Base-by-base conservation (phyloP, 2,113 vertebrate species). In the Anser cygnoides region DNA sequence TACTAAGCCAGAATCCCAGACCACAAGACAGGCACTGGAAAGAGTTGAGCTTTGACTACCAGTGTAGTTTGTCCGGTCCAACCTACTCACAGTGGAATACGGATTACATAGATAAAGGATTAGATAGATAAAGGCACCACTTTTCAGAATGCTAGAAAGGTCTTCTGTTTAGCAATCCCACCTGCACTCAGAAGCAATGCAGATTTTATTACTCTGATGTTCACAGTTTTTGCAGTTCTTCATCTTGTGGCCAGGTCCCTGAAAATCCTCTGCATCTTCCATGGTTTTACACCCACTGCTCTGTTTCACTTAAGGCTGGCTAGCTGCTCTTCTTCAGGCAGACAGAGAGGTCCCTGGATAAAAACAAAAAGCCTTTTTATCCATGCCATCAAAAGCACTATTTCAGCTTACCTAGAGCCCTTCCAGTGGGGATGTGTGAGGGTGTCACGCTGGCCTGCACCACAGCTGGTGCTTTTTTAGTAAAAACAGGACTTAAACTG, bases 281-380 rank as follows among this genome's bases (percentile, higher is more conserved):
- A 31, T 44, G 35, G 62, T 62, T 66, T 31, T 25, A n/a, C 49
- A 39, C 55, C 49, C 54, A 4, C 11, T 8, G 57, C 78, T 91
- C 37, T 28, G 22, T 18, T 87, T 8, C 3, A 6, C 57, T 35
- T 11, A 11, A 66, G 63, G 63, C 9, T 18, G 71, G 54, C 44
- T 49, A 70, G 39, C 54, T 96, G 93, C 85, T 44, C 44, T 95
- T 84, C 87, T 75, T 35, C 33, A 10, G 26, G 4, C 33, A 73
- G 72, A 86, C 93, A 57, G 68, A 95, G 88, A 89, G 83, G 91
- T 94, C 95, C 67, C 94, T 90, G 89, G 33, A 11, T 65, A 59
- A 91, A 80, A 59, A 78, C 68, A 71, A 97, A 92, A 89, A 33
- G 13, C 19, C 11, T 11, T 67, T 80, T n/a, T 2, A 8, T 15